phyloP scores from a whole-genome alignment of 2,113 vertebrate genomes.

The Lycaon pictus region DNA sequence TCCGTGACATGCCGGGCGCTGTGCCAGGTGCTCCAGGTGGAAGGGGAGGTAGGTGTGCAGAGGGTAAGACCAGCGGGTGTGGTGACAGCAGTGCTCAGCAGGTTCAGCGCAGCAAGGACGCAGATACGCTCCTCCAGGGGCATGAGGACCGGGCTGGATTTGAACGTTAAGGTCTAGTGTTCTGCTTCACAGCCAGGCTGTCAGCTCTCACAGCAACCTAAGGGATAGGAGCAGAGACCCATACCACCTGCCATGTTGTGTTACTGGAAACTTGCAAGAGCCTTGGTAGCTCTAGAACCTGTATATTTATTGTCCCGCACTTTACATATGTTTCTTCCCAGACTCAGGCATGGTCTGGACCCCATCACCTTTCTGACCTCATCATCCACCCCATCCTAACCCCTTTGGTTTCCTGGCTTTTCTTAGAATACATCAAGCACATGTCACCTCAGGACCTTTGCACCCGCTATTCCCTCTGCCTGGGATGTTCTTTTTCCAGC shows the following conservation, averaged over 20 bases:
- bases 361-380: neutral
- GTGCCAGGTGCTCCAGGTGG: neutral
- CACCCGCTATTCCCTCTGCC: neutral
- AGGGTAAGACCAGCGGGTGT: rapidly evolving
- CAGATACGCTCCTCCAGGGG: rapidly evolving
- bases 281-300: neutral
- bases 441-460: neutral
- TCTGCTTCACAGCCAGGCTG: neutral
- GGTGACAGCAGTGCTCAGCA: neutral
- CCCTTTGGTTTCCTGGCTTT: neutral
- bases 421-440: neutral
- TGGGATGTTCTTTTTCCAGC: neutral
- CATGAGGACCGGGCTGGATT: neutral
- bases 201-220: neutral
- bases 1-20: neutral
- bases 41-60: neutral
- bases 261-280: neutral
- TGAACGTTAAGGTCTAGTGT: neutral
- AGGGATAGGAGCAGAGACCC: neutral
- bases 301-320: neutral
- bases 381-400: neutral
- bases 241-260: neutral
- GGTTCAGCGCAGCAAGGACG: neutral
- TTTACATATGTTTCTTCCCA: neutral
- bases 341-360: neutral